Base-by-base conservation (phyloP, 2,797 vertebrate genomes). In the Premnoplex brunnescens region DNA sequence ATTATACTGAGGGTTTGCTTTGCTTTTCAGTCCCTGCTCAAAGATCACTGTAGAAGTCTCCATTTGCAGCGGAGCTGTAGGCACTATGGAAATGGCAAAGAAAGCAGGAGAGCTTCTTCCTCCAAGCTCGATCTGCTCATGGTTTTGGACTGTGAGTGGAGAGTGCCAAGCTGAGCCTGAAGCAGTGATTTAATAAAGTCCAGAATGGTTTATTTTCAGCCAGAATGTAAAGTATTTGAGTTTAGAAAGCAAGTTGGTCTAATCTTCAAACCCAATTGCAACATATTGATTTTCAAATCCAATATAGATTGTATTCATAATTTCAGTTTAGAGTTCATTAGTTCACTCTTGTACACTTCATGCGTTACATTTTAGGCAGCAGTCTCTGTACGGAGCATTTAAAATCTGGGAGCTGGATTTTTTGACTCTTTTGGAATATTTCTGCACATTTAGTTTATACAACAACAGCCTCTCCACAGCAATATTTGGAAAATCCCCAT, bases 251-350 rank as follows among this genome's bases (percentile, higher is more conserved):
- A 82, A 52, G 28, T 18, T 64, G 36, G 34, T 16, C 41, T 86
- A 59, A 88, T 90, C 36, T 86, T 93, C 59, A 89, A 89, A 87
- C 55, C 28, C 51, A 66, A 46, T 92, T 92, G 55, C 48, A 86
- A 58, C 60, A 32, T 72, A 84, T 88, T 11, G 37, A 86, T 93
- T 84, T 83, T 92, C 86, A 75, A 78, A 81, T 41, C 13, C 62
- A 60, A n/a, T 82, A 85, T 12, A 85, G 55, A n/a, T n/a, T 59
- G 78, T 79, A 48, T 71, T 83, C 48, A 36, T 92, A 59, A 88
- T 95, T 95, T 88, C 68, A 85, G 30, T 58, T 92, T 83, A 48
- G 64, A 74, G 48, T 74, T 93, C 72, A 62, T 93, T 90, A 82
- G 36, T 58, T 79, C 46, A 55, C 36, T 75, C 49, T 78, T 27